Conservation (phyloP, 2,888 invertebrate species). For the Cosmia pyralina region DNA sequence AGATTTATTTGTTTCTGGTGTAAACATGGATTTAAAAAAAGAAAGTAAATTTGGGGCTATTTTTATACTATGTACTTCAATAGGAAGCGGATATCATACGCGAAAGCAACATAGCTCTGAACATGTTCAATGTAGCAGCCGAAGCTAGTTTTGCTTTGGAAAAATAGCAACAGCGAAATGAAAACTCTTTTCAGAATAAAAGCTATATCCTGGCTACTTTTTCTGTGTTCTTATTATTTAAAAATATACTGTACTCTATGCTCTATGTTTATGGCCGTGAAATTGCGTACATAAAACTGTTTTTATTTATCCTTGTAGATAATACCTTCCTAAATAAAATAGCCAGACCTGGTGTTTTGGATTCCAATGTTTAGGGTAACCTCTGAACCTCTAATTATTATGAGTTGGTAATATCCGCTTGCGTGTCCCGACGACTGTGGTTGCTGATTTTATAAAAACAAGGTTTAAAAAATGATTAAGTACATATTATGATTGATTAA, state of each 20-base stretch:
- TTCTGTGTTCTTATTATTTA: slow-evolving; percentile 41
- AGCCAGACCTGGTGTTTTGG: neutral
- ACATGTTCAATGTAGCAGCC: slow-evolving; percentile 18
- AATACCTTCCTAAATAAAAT: neutral
- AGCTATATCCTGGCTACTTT: slow-evolving; percentile 32
- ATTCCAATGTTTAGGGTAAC: neutral
- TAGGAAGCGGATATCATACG: slow-evolving; percentile 26
- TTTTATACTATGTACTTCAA: slow-evolving; percentile 9
- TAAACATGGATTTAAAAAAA: neutral
- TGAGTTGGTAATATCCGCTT: neutral
- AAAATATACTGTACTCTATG: slow-evolving; percentile 19
- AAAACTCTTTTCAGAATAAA: slow-evolving; percentile 49
- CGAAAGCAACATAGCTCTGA: slow-evolving; percentile 15
- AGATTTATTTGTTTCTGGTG: neutral
- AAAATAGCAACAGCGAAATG: slow-evolving; percentile 47
- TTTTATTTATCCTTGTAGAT: neutral
- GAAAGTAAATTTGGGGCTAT: neutral
- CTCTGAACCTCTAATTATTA: neutral
- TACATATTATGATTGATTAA: no score
- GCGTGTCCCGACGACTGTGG: no score
- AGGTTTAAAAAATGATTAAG: no score
- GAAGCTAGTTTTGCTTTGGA: slow-evolving; percentile 38
- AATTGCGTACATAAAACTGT: slow-evolving; percentile 1
- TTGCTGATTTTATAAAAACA: no score
- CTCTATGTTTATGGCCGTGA: slow-evolving; percentile 28